A percentile compares a stretch with the other conserved stretches of the same genome.
These are phyloP conservation scores for Rhagium mordax DNA, from an alignment of 2,888 invertebrate genomes.

Conservation along the genomic window DNA sequence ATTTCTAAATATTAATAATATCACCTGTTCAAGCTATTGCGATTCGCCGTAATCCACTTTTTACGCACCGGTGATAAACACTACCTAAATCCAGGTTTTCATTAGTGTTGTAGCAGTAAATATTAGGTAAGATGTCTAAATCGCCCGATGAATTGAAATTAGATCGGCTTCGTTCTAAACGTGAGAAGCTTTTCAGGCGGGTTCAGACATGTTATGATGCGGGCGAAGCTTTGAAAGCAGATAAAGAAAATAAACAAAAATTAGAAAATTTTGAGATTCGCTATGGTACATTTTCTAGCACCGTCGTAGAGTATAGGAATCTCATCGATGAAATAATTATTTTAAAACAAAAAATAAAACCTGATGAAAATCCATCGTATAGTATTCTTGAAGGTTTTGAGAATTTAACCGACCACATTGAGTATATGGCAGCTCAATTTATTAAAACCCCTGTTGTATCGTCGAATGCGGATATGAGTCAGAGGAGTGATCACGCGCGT, in stretches of 20 bases:
- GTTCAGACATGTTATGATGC: slow-evolving; percentile 21
- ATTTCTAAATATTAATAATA: too few relatives aligned
- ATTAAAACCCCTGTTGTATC: not conserved
- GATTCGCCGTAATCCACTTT: too few relatives aligned
- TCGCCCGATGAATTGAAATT: slow-evolving; percentile 9
- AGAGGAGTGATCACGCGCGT: not conserved
- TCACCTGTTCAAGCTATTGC: too few relatives aligned
- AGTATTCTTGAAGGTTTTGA: slow-evolving; percentile 20
- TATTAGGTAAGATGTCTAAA: not conserved
- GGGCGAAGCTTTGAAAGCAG: not conserved
- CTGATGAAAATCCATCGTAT: slow-evolving; percentile 5
- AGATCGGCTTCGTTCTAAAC: not conserved
- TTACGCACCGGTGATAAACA: too few relatives aligned
- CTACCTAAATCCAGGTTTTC: too few relatives aligned
- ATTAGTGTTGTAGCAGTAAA: too few relatives aligned
- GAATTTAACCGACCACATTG: slow-evolving; percentile 18
- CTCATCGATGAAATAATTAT: slow-evolving; percentile 18
- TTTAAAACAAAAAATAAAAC: slow-evolving; percentile 14
- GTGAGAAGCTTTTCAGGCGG: slow-evolving; percentile 13
- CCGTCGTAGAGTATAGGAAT: slow-evolving; percentile 2
- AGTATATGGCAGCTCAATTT: slow-evolving; percentile 15
- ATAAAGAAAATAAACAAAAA: not conserved
- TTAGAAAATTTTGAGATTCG: slow-evolving; percentile 29
- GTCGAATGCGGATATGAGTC: not conserved
- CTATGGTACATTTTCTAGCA: slow-evolving; percentile 12